Percentiles rank a stretch among this genome's conserved stretches.
Evolutionary conservation across 1,140 invertebrate genomes (phyloP).

Genomic region (Sycophila sp.): DNA sequence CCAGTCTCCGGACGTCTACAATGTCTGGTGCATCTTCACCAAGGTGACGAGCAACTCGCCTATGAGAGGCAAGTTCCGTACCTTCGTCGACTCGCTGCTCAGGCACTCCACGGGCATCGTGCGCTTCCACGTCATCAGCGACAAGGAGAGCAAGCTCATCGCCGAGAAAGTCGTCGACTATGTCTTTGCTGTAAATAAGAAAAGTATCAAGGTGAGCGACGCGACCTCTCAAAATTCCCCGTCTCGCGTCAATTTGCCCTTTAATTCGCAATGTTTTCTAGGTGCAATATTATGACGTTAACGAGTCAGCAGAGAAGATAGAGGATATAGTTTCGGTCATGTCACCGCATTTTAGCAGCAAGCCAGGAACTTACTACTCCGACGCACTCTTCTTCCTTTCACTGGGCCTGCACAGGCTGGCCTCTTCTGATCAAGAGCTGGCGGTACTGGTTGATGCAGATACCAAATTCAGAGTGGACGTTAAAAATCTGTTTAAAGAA

Average conservation of each 20-base stretch:
- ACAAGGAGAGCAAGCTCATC: constrained; percentile 71
- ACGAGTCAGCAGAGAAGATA: constrained; percentile 70
- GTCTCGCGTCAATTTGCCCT: not conserved
- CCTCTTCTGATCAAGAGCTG: constrained; percentile 70
- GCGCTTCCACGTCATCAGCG: constrained; percentile 73
- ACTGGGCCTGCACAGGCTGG: constrained; percentile 77
- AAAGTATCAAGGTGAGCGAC: constrained; percentile 65
- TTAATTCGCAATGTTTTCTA: constrained; percentile 44
- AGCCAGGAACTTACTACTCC: constrained; percentile 83
- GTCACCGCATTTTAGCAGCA: constrained; percentile 80
- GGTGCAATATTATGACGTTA: constrained; percentile 73
- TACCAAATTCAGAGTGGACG: constrained; percentile 78
- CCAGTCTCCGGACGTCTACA: constrained; percentile 48
- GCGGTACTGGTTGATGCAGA: constrained; percentile 85
- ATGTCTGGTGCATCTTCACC: constrained; percentile 71
- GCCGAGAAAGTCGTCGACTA: constrained; percentile 69
- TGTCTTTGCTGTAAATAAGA: constrained; percentile 57
- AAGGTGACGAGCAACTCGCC: constrained; percentile 69
- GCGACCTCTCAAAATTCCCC: too few species aligned
- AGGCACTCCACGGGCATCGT: constrained; percentile 70
- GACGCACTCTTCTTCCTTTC: constrained; percentile 86
- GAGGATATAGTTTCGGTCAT: constrained; percentile 75
- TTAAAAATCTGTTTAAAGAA: constrained; percentile 74
- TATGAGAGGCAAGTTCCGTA: constrained; percentile 70
- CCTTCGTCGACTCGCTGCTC: constrained; percentile 65